phyloP scores from a whole-genome alignment of 1,140 invertebrate genomes.

The Drosophila lini region DNA sequence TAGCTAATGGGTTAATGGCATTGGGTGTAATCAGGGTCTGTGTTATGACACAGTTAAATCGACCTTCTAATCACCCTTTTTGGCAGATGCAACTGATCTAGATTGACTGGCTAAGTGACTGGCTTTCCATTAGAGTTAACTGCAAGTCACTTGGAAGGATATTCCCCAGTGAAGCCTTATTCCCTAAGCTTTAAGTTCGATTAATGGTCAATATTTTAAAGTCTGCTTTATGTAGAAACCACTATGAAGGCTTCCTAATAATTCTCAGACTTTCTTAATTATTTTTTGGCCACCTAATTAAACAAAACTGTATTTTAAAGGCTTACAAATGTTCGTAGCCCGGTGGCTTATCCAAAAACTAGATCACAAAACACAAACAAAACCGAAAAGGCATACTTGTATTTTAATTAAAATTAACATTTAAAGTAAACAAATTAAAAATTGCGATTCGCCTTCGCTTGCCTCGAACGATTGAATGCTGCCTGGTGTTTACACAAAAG shows the following conservation, averaged over 20 bases:
- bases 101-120: slow-evolving; percentile 8
- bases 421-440: slow-evolving; percentile 15
- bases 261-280: neutral
- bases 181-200: neutral
- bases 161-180: neutral
- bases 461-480: slow-evolving; percentile 9
- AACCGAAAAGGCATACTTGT: neutral
- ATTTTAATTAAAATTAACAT: slow-evolving; percentile 13
- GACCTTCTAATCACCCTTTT: slow-evolving; percentile 4
- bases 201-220: neutral
- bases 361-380: neutral
- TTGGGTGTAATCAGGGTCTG: slow-evolving; percentile 38
- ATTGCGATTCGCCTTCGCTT: neutral
- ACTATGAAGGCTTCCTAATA: neutral
- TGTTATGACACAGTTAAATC: slow-evolving; percentile 21
- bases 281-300: neutral
- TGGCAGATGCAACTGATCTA: slow-evolving; percentile 20
- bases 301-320: neutral
- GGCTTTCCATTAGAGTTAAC: neutral
- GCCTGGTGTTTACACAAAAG: slow-evolving; percentile 12
- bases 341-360: neutral
- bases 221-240: neutral
- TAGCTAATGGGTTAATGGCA: slow-evolving; percentile 48
- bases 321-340: neutral
- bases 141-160: neutral